Evolutionary conservation across 1,140 invertebrate genomes (phyloP).

Genomic region (Prorops nasuta): DNA sequence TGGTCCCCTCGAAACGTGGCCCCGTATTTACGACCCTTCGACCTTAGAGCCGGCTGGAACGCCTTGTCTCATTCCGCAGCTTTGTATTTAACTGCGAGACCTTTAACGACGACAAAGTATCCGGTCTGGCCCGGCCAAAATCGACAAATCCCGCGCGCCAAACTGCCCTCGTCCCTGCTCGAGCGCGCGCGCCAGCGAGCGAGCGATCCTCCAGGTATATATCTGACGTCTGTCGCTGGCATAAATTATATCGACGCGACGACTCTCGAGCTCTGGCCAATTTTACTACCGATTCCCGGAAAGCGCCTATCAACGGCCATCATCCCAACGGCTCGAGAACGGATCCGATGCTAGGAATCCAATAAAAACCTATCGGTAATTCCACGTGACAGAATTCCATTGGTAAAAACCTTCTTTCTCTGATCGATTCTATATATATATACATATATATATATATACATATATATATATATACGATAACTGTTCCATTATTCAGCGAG

Average conservation of each 20-base stretch:
- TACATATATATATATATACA: no score
- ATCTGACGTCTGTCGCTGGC: slow-evolving; percentile 8
- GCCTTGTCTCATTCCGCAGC: slow-evolving; percentile 29
- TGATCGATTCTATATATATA: no score
- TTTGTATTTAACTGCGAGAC: slow-evolving; percentile 49
- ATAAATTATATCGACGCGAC: slow-evolving; percentile 21
- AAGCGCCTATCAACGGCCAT: slow-evolving; percentile 8
- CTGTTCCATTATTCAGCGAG: no score
- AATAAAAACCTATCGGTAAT: no score
- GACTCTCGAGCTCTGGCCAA: not conserved
- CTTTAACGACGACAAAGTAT: slow-evolving; percentile 53
- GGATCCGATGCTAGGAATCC: slow-evolving; percentile 3
- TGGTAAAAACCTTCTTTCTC: no score
- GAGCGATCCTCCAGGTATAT: no score
- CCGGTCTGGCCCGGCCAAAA: slow-evolving; percentile 9
- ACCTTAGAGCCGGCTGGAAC: slow-evolving; percentile 30
- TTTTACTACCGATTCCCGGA: slow-evolving; percentile 25
- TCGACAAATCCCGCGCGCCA: not conserved
- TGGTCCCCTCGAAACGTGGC: slow-evolving; percentile 44
- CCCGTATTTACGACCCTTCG: slow-evolving; percentile 51
- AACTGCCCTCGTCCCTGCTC: not conserved
- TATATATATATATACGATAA: no score
- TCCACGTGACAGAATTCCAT: no score
- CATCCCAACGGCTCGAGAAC: slow-evolving; percentile 16
- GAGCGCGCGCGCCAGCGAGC: not conserved